Evolutionary conservation across 2,797 vertebrate genomes (phyloP).

Genomic region (Erpetoichthys calabaricus): DNA sequence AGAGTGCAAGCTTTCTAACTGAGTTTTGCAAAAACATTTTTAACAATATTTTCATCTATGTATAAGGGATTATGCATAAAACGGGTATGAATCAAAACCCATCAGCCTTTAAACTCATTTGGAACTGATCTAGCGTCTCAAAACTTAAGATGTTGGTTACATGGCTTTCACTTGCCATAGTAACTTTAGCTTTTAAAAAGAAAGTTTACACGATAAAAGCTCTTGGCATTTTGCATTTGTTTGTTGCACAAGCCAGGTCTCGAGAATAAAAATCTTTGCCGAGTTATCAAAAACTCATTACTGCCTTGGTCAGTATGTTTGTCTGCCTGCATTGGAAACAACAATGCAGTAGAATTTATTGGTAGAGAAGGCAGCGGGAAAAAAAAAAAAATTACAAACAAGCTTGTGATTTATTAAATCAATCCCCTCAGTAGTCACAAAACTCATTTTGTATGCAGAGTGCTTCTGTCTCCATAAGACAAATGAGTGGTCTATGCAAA

Average conservation of each 20-base stretch:
- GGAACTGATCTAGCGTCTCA: not conserved
- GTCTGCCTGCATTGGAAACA: constrained; percentile 14
- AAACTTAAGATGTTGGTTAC: constrained; percentile 11
- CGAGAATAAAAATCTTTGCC: not conserved
- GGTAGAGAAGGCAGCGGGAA: constrained; percentile 24
- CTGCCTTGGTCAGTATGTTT: constrained; percentile 8
- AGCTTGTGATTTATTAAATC: constrained; percentile 66
- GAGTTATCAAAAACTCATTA: constrained; percentile 9
- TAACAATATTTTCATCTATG: no score
- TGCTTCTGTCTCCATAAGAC: constrained; percentile 30
- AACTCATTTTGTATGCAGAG: constrained; percentile 51
- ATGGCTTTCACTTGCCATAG: constrained; percentile 1
- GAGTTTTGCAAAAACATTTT: no score
- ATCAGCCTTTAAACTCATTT: no score
- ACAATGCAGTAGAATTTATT: constrained; percentile 27
- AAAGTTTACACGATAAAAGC: not conserved
- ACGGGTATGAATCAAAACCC: no score
- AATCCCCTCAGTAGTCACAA: constrained; percentile 47
- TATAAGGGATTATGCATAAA: no score
- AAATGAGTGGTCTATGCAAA: constrained; percentile 45
- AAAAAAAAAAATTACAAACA: constrained; percentile 45
- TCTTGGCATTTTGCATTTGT: not conserved
- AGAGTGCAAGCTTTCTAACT: no score
- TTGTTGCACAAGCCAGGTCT: not conserved
- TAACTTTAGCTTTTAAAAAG: constrained; percentile 4